Evolutionary conservation across 1,140 invertebrate genomes (phyloP).

Genomic region (Aphelenchoides fujianensis): DNA sequence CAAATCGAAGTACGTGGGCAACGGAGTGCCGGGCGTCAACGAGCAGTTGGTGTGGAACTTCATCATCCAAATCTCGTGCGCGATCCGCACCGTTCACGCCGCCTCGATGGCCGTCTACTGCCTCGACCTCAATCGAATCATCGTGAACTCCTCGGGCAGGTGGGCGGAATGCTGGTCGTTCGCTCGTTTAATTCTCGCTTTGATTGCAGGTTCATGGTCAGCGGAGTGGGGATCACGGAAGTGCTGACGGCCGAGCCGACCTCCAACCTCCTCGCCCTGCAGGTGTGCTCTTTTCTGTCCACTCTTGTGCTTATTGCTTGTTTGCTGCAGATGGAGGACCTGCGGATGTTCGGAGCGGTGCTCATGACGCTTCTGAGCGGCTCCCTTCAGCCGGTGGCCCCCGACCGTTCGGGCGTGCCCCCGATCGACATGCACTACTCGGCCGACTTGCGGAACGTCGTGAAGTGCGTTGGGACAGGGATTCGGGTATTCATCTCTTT

Average conservation of each 20-base stretch:
- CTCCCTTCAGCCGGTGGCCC: slow-evolving; percentile 75
- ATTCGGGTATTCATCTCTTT: not conserved
- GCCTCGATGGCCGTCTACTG: slow-evolving; percentile 22
- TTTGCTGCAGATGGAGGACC: slow-evolving; percentile 74
- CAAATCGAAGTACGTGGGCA: slow-evolving; percentile 18
- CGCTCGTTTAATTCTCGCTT: not conserved
- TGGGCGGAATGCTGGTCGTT: not conserved
- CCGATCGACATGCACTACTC: slow-evolving; percentile 82
- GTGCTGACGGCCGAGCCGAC: slow-evolving; percentile 8
- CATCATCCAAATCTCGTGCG: slow-evolving; percentile 32
- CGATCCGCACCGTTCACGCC: slow-evolving; percentile 28
- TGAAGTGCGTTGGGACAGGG: slow-evolving; percentile 74
- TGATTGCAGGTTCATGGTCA: slow-evolving; percentile 19
- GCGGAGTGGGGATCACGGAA: slow-evolving; percentile 16
- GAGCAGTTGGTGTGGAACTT: slow-evolving; percentile 30
- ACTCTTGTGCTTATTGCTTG: slow-evolving; percentile 34
- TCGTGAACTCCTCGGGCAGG: slow-evolving; percentile 15
- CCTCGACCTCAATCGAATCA: slow-evolving; percentile 17
- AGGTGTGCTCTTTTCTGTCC: not conserved
- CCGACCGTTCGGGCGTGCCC: slow-evolving; percentile 71
- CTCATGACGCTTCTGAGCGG: slow-evolving; percentile 80
- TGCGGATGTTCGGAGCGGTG: slow-evolving; percentile 83
- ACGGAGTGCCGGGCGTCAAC: slow-evolving; percentile 20
- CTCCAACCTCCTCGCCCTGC: slow-evolving; percentile 19
- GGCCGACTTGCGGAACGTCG: slow-evolving; percentile 84